Base-by-base conservation (phyloP, 2,888 invertebrate genomes). In the Perithous albicinctus region DNA sequence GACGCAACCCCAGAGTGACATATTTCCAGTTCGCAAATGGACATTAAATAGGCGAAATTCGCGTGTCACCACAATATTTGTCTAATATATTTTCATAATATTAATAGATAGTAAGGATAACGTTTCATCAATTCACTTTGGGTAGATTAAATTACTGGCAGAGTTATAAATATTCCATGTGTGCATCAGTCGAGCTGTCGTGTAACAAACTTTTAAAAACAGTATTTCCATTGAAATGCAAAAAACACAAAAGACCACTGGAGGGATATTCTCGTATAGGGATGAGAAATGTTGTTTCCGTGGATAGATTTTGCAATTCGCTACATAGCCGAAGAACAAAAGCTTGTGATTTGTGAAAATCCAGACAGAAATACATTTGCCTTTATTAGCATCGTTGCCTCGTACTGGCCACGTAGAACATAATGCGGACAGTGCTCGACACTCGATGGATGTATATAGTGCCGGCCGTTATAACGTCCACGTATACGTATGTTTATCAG, bases 311-410 rank as follows among this genome's bases (percentile, higher is more conserved):
- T 8, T 2, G 23, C 20, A 69, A 69, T 54, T 15, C 51, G 67
- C 38, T 69, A 38, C 20, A 1, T 7, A n/a, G 23, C 20, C 8
- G 0, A 23, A n/a, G n/a, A n/a, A 18, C 23, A 51, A 69, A 35
- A 23, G 18, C 38, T 26, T 32, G 5, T 12, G 56, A 35, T 20
- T 69, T 23, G 23, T 69, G 23, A 15, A 69, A 69, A 54, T 46
- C 23, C 23, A 38, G 20, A 7, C 12, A 12, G 35, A 20, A 51
- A 67, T 67, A 32, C 48, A 18, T 29, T 67, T 35, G 15, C 48
- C 29, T 48, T 35, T 20, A 32, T 67, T 12, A 5, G 66, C 32
- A 67, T 67, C 51, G 66, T 67, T 35, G 26, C 29, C 29, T 46
- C n/a, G 43, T 29, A 4, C 12, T 29, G 10, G 18, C 20, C 32